Base-by-base conservation (phyloP, 2,888 invertebrate species). In the Gymnoscelis rufifasciata region DNA sequence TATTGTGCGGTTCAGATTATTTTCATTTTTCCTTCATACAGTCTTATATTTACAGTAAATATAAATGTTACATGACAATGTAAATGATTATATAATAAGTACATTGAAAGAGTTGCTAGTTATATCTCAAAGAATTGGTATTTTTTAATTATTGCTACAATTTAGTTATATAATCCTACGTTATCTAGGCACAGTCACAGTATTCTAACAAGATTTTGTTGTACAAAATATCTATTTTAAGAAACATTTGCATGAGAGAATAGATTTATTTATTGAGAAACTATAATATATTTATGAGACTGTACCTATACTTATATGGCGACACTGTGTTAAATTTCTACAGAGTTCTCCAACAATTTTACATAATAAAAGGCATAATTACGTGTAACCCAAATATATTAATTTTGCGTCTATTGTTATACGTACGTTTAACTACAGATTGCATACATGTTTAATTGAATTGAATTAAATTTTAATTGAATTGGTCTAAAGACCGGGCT, bases 1-100 rank as follows among this genome's bases (percentile, higher is more conserved):
- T 74, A 74, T 81, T 81, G 80, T 81, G 80, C 80, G 80, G 72
- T 70, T 68, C 65, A 69, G 71, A 68, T 67, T 73, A 68, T 65
- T 61, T 59, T 66, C 61, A 72, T 61, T 57, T 68, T 73, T 65
- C 68, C 67, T 60, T 72, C 64, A 60, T 67, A 78, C 80, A 82
- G 81, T 82, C 80, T 81, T 77, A 74, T 69, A 74, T 69, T 66
- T 67, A 71, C 66, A 71, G 38, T 54, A 42, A 35, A 26, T 46
- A 41, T 19, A 28, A 38, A 35, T 47, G 10, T 35, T 15, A 15
- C 10, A 10, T 35, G 14, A 15, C 7, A 19, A 35, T n/a, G 35
- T 11, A 35, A 19, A 35, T 19, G 15, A 35, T 19, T 6, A 26
- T 7, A 6, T 26, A 26, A 19, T 35, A 6, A 35, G 0, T 11